Evolutionary conservation across 2,113 vertebrate genomes (phyloP), one percentile per base, ranked within the genome.

Genomic region (Micronisus gabar): DNA sequence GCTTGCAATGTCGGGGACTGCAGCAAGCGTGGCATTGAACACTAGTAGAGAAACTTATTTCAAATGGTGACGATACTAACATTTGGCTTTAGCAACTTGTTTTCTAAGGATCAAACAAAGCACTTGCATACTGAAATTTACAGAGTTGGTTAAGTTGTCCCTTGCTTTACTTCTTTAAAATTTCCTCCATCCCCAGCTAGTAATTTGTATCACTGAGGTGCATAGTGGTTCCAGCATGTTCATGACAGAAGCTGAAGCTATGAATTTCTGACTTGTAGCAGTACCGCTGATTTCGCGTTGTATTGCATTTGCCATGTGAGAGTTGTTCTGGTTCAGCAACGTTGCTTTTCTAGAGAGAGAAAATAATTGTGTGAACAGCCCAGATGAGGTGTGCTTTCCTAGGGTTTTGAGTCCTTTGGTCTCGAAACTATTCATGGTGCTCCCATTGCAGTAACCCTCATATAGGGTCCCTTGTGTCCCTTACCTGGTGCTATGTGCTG

Each of bases 401-500:
- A 8, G 18, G 36, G 27, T 9, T 9, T 53, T 43, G 59, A 27
- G 43, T 29, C 36, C 48, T 47, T 41, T 27, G 21, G 25, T 40
- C 34, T 52, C 34, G 4, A 20, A 21, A 26, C 15, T 6, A 6
- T 17, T 36, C 0, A 0, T 7, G 41, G 14, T 29, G 36, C 12
- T 73, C 20, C 43, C 25, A 1, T 13, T 34, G 59, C 41, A n/a
- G 83, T 38, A 40, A n/a, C 47, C 5, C n/a, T 38, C 13, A 2
- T 1, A 34, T 4, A 13, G 10, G 40, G 25, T 62, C 7, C 58
- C 23, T 11, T 1, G 25, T 48, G 62, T 34, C 52, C 82, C 40
- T 55, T 6, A 3, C 3, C 0, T 0, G 71, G 58, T 30, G 74
- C 52, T 9, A 1, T 5, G 52, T 27, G 36, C 50, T 74, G 73